Percentiles rank a stretch among this genome's conserved stretches.
Evolutionary conservation across 1,140 invertebrate genomes (phyloP).

Genomic region (Rhizoglyphus robini): DNA sequence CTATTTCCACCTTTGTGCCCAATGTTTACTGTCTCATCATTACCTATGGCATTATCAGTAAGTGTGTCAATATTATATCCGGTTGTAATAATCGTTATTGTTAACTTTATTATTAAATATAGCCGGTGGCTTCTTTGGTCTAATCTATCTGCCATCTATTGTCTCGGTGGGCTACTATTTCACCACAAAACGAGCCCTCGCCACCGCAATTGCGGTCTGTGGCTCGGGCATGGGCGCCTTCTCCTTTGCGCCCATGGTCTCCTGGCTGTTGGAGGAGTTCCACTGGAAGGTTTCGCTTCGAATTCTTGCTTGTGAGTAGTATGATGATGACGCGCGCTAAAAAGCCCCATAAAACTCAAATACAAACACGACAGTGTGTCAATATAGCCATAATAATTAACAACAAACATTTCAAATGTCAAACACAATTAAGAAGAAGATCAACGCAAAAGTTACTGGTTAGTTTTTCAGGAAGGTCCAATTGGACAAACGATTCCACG

Average conservation of each 20-base stretch:
- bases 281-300: constrained; percentile 78
- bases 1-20: constrained; percentile 67
- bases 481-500: too few species aligned
- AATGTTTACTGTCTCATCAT: constrained; percentile 78
- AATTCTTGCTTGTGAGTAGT: constrained; percentile 46
- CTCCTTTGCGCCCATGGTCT: constrained; percentile 75
- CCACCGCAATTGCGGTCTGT: constrained; percentile 91
- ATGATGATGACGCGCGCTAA: too few species aligned
- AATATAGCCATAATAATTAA: too few species aligned
- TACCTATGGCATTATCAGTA: constrained; percentile 81
- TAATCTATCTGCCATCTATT: constrained; percentile 94
- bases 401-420: too few species aligned
- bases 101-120: neutral
- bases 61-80: constrained; percentile 24
- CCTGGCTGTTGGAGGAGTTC: constrained; percentile 55
- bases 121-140: constrained; percentile 50
- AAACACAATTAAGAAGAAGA: too few species aligned
- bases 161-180: constrained; percentile 97
- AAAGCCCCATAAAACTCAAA: too few species aligned
- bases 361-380: too few species aligned
- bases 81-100: too few species aligned
- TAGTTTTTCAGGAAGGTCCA: too few species aligned
- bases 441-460: too few species aligned
- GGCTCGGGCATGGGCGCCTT: constrained; percentile 88
- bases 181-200: constrained; percentile 85